phyloP scores from a whole-genome alignment of 2,888 invertebrate genomes.

The Ennomos erosarius region DNA sequence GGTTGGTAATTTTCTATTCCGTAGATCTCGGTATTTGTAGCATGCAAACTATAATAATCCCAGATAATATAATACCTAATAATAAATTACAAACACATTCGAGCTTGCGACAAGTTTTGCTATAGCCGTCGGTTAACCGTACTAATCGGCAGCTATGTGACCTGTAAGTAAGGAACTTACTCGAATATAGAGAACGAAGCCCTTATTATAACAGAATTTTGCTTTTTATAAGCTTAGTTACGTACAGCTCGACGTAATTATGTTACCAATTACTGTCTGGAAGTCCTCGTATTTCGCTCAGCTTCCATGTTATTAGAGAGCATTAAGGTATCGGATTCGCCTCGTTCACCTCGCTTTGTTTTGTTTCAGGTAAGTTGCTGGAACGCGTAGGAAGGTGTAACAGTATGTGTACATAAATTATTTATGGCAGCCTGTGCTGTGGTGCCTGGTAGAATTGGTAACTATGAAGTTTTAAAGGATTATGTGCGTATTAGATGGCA shows the following conservation, averaged over 20 bases:
- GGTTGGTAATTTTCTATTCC: too few species aligned
- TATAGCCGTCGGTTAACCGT: too few species aligned
- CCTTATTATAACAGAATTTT: too few species aligned
- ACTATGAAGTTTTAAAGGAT: slow-evolving; percentile 1
- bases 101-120: too few species aligned
- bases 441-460: background rate
- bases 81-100: too few species aligned
- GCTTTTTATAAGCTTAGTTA: background rate
- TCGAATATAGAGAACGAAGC: too few species aligned
- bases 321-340: slow-evolving; percentile 25
- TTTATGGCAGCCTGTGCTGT: slow-evolving; percentile 30
- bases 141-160: too few species aligned
- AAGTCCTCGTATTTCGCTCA: slow-evolving; percentile 22
- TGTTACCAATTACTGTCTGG: slow-evolving; percentile 13
- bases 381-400: slow-evolving; percentile 32
- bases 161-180: too few species aligned
- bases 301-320: slow-evolving; percentile 12
- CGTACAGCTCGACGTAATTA: slow-evolving; percentile 11
- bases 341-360: slow-evolving; percentile 30
- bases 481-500: too few species aligned
- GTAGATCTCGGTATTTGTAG: too few species aligned
- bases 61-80: too few species aligned
- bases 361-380: slow-evolving; percentile 48
- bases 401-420: slow-evolving; percentile 38
- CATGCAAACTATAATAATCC: too few species aligned